Percentiles rank a stretch among this genome's conserved stretches.
phyloP scores from a whole-genome alignment of 2,797 vertebrate genomes.

The Lindbergichthys nudifrons region DNA sequence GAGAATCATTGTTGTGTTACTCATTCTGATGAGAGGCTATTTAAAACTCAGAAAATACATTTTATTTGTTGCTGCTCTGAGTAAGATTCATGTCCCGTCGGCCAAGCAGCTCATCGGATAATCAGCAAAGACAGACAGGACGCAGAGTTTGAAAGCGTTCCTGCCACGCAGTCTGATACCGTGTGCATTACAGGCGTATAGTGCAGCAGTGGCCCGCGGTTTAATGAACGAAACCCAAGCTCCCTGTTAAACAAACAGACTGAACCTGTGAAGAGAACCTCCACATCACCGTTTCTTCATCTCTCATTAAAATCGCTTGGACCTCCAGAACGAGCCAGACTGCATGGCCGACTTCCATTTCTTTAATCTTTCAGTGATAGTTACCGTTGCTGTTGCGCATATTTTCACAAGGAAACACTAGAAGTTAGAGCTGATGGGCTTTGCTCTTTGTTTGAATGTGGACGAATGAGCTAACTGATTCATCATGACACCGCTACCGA shows the following conservation, averaged over 20 bases:
- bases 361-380: slow-evolving; percentile 82
- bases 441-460: slow-evolving; percentile 53
- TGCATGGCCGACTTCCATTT: slow-evolving; percentile 68
- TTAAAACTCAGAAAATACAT: slow-evolving; percentile 22
- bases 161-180: slow-evolving; percentile 69
- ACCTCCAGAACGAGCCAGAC: slow-evolving; percentile 47
- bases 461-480: slow-evolving; percentile 76
- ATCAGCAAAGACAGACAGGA: slow-evolving; percentile 42
- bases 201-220: slow-evolving; percentile 62
- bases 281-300: slow-evolving; percentile 62
- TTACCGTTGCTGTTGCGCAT: slow-evolving; percentile 71
- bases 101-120: slow-evolving; percentile 29
- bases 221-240: slow-evolving; percentile 74
- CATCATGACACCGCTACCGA: slow-evolving; percentile 62
- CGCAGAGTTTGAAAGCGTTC: slow-evolving; percentile 50
- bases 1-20: slow-evolving; percentile 47
- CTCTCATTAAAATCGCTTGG: slow-evolving; percentile 69
- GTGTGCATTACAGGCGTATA: slow-evolving; percentile 62
- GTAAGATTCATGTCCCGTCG: slow-evolving; percentile 9
- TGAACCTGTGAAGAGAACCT: slow-evolving; percentile 73
- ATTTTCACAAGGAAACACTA: slow-evolving; percentile 81
- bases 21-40: slow-evolving; percentile 36
- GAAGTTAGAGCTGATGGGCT: slow-evolving; percentile 66
- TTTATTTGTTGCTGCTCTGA: slow-evolving; percentile 24
- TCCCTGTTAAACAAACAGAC: slow-evolving; percentile 77